Evolutionary conservation across 2,888 invertebrate genomes (phyloP), one percentile per base, ranked within the genome.

Genomic region (Limnephilus marmoratus): DNA sequence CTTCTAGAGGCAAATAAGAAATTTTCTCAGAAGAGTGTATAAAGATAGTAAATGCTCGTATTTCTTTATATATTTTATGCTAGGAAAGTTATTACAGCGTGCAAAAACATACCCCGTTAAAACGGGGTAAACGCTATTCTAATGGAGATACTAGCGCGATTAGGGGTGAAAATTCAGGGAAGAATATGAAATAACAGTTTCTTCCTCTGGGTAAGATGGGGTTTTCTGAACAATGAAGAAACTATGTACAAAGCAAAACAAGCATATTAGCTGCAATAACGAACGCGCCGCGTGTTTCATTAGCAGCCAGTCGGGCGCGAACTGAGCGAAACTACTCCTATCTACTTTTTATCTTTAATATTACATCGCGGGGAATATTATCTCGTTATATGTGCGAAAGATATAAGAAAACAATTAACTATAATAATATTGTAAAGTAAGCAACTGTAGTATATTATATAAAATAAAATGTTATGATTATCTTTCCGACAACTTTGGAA

Each of bases 211-310:
- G 41, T 18, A 37, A 34, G 90, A 90, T 29, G 68, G 80, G 88
- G 34, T 90, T 81, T 81, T 37, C 81, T 37, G 41, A 90, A 90
- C 90, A 90, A 90, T 81, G 90, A 90, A 90, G 90, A 90, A 41
- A 81, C 90, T 81, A 81, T 68, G 68, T 68, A 68, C 81, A 9
- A 41, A 37, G 90, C 41, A 90, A 90, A 90, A 90, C 90, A 90
- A 90, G 81, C 90, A 41, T 41, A 90, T 90, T 90, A 90, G 80
- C 29, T 41, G 81, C n/a, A 90, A 81, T 81, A 90, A 81, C 81
- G 90, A 88, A 53, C 49, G 45, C 90, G 81, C 90, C 90, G 90
- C 90, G 41, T 90, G 90, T 90, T 90, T 90, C 90, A 90, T 90
- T 90, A 90, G 90, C 37, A 41, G 37, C 87, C 68, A 68, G 68